A percentile compares a stretch with the other conserved stretches of the same genome.
Conservation (phyloP, 1,140 invertebrate species). For the Drusus annulatus region DNA sequence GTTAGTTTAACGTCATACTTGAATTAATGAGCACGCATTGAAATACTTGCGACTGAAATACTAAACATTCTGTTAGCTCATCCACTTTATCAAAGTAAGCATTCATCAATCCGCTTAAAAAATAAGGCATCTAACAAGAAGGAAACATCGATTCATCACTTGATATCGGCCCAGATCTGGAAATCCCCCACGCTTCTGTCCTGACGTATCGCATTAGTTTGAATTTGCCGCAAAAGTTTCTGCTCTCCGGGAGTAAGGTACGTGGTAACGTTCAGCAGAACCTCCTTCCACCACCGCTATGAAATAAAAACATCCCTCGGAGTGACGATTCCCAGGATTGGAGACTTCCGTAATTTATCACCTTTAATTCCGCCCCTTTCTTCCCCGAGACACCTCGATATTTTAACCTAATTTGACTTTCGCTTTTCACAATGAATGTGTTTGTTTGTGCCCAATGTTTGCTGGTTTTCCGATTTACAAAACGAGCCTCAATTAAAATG, state of each 20-base stretch:
- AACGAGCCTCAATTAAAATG: neutral
- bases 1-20: too few relatives aligned
- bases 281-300: neutral
- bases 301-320: slow-evolving; percentile 3
- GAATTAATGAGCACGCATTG: too few relatives aligned
- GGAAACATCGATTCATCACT: neutral
- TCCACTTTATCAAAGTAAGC: neutral
- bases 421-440: neutral
- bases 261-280: neutral
- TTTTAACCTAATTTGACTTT: neutral
- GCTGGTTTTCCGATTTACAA: neutral
- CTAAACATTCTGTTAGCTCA: neutral
- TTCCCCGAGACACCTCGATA: neutral
- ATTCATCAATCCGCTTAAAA: neutral
- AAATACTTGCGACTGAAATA: neutral
- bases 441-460: neutral
- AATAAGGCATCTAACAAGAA: neutral
- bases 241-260: too few relatives aligned
- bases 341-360: slow-evolving; percentile 12
- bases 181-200: slow-evolving; percentile 5
- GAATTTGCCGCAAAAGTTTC: slow-evolving; percentile 6
- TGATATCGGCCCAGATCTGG: neutral
- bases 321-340: slow-evolving; percentile 14
- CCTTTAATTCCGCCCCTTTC: slow-evolving; percentile 5
- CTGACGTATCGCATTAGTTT: slow-evolving; percentile 15